Percentiles rank a stretch among this genome's conserved stretches.
phyloP scores from a whole-genome alignment of 2,113 vertebrate species.

The Lasiurus borealis region DNA sequence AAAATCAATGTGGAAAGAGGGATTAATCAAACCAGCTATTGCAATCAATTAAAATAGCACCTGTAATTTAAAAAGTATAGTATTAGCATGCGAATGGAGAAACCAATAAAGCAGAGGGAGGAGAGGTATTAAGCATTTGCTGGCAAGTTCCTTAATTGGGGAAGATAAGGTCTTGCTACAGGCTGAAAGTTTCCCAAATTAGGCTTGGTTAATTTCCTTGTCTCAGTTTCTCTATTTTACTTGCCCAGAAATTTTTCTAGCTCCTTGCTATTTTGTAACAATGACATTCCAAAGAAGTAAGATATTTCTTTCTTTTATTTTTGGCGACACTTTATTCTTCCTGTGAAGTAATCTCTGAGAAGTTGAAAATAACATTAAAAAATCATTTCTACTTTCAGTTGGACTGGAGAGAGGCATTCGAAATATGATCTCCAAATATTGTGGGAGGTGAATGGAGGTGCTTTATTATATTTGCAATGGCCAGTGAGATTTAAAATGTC shows the following conservation, averaged over 20 bases:
- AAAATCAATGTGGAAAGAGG: neutral
- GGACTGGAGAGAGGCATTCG: neutral
- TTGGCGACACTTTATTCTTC: slow-evolving; percentile 54
- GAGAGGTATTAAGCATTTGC: no score
- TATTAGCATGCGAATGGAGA: neutral
- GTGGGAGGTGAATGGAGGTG: slow-evolving; percentile 47
- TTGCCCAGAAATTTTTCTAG: no score
- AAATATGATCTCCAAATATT: slow-evolving; percentile 60
- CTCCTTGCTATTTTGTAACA: neutral
- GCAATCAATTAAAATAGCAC: neutral
- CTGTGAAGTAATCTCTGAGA: slow-evolving; percentile 43
- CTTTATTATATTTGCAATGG: slow-evolving; percentile 68
- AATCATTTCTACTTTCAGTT: slow-evolving; percentile 47
- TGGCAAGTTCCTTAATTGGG: no score
- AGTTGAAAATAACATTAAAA: slow-evolving; percentile 67
- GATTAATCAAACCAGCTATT: neutral
- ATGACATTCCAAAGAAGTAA: slow-evolving; percentile 32
- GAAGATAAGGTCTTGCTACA: no score
- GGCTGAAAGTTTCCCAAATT: no score
- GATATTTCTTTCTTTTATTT: slow-evolving; percentile 62
- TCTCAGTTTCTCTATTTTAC: no score
- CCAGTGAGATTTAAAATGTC: slow-evolving; percentile 59
- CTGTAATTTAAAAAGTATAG: neutral
- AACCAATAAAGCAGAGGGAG: neutral
- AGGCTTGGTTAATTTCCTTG: no score